Evolutionary conservation across 2,797 vertebrate genomes (phyloP).

Genomic region (Bryconaethiops microstoma): DNA sequence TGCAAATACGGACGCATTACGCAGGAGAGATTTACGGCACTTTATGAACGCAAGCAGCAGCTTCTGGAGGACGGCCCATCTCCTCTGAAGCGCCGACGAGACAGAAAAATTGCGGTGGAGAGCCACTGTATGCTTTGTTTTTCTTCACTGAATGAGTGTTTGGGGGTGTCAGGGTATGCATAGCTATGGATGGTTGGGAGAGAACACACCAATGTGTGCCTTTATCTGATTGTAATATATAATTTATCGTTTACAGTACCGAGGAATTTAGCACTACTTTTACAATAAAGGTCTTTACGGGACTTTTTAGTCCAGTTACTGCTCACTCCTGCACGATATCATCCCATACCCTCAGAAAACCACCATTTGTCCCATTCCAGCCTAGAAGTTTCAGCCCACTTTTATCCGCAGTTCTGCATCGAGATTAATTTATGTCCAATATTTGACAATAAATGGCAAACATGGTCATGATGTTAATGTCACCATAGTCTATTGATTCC

Average conservation of each 20-base stretch:
- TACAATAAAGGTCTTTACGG: too few species aligned
- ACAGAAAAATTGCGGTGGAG: neutral
- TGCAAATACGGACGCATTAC: slow-evolving; percentile 79
- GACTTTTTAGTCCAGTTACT: too few species aligned
- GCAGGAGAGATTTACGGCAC: slow-evolving; percentile 76
- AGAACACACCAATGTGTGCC: neutral
- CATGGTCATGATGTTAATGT: too few species aligned
- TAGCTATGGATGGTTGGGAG: neutral
- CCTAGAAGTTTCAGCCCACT: too few species aligned
- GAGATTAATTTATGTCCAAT: too few species aligned
- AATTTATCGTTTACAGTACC: neutral
- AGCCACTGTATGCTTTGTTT: neutral
- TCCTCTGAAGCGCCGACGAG: neutral
- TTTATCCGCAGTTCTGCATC: too few species aligned
- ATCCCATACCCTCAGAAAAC: too few species aligned
- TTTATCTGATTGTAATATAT: neutral
- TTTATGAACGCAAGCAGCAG: slow-evolving; percentile 60
- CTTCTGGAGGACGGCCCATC: neutral
- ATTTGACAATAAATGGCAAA: too few species aligned
- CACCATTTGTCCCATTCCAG: too few species aligned
- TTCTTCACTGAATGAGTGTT: neutral
- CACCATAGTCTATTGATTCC: too few species aligned
- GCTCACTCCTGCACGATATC: too few species aligned
- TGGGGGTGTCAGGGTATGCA: neutral
- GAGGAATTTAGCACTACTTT: too few species aligned